phyloP scores from a whole-genome alignment of 1,140 invertebrate genomes.

The Drosophila auraria region DNA sequence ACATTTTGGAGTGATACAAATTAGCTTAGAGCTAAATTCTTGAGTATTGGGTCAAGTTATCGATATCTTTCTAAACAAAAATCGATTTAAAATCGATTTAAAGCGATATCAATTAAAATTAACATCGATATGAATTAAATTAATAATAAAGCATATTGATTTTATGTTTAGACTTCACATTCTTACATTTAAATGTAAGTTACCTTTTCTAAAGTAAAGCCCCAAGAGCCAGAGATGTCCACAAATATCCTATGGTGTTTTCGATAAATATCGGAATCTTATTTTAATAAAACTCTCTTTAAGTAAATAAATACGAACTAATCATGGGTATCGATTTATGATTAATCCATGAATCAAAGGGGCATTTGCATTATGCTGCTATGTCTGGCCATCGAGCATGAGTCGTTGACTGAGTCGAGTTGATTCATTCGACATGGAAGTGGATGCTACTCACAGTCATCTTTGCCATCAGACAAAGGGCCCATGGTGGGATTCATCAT shows the following conservation, averaged over 20 bases:
- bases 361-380: conserved; percentile 26
- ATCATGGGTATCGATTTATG: background rate
- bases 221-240: too few species aligned
- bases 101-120: too few species aligned
- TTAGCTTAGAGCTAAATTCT: background rate
- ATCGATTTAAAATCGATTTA: background rate
- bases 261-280: too few species aligned
- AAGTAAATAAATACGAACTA: background rate
- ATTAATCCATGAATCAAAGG: conserved; percentile 37
- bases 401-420: background rate
- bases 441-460: conserved; percentile 18
- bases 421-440: conserved; percentile 20
- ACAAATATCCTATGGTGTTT: too few species aligned
- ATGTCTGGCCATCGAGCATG: conserved; percentile 1
- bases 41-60: background rate
- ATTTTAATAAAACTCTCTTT: background rate
- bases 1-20: background rate
- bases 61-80: background rate
- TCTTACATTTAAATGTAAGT: too few species aligned
- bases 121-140: too few species aligned
- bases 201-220: too few species aligned
- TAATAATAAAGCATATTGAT: too few species aligned
- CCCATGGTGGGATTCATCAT: conserved; percentile 17
- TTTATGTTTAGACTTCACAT: too few species aligned
- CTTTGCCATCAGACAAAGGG: conserved; percentile 16